phyloP scores from a whole-genome alignment of 2,113 vertebrate species.

The Rhynchomys soricoides region DNA sequence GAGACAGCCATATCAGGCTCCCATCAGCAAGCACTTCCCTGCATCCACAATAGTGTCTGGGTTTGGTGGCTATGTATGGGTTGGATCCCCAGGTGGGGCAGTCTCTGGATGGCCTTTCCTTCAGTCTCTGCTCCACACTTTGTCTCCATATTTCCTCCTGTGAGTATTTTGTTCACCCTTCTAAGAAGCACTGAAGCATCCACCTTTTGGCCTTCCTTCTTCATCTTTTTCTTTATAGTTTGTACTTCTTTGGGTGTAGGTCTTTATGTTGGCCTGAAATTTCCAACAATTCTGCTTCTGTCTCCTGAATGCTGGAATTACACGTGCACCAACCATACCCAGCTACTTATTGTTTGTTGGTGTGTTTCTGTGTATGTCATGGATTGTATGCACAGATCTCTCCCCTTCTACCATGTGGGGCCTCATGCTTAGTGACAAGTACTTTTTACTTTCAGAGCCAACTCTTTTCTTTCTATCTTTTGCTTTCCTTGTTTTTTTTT shows the following conservation, averaged over 20 bases:
- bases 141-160: too few species aligned
- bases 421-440: not conserved
- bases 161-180: too few species aligned
- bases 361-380: not conserved
- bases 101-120: too few species aligned
- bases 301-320: not conserved
- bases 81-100: too few species aligned
- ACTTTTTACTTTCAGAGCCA: not conserved
- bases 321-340: not conserved
- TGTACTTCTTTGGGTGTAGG: not conserved
- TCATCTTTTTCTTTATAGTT: not conserved
- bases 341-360: not conserved
- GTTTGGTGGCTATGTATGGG: too few species aligned
- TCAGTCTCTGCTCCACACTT: too few species aligned
- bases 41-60: too few species aligned
- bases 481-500: too few species aligned
- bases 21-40: too few species aligned
- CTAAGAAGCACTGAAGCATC: too few species aligned
- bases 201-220: too few species aligned
- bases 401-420: not conserved
- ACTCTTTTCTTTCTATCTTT: not conserved
- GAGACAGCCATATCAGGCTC: too few species aligned
- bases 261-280: not conserved
- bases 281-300: not conserved
- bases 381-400: not conserved